Base-by-base conservation (phyloP, 2,113 vertebrate genomes). In the Nannobrachium achirus region DNA sequence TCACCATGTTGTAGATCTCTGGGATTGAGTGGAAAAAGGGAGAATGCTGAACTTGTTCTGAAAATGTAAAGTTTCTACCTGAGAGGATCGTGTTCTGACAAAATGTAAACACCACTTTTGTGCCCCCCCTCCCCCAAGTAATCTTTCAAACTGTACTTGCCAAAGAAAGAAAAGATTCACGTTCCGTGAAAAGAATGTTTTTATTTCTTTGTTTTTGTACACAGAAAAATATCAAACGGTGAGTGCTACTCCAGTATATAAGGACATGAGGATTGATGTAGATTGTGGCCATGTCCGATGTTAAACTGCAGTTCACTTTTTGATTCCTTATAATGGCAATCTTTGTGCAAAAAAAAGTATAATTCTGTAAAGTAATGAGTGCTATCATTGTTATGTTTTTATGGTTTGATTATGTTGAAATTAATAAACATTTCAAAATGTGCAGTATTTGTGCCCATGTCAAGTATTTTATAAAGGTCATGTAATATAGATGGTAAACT, bases 401-500 rank as follows among this genome's bases (percentile, higher is more conserved):
- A 74, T 69, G 76, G 87, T 84, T 86, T 89, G 83, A 80, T 89
- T 92, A 75, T 78, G 84, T 91, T 92, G 60, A 82, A 83, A 75
- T 88, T 88, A 92, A 87, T 92, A 92, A 93, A 93, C 83, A 76
- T 66, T 65, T 67, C 48, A 78, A 91, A 82, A 88, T 67, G 20
- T 71, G 42, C 62, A 40, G 33, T 69, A 56, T 56, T n/a, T 74
- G 11, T 50, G 25, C 50, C 59, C 18, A 63, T 4, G 11, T 57
- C 3, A 33, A 52, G 33, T 66, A 33, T 68, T 13, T 46, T 67
- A 45, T 74, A 7, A 10, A 57, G 39, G 14, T 68, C 7, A 45
- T 33, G 13, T 45, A 40, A 61, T 19, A 56, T 44, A n/a, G 25
- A 33, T 33, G 2, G 25, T 33, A 49, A 25, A 13, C 4, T 56